These are phyloP conservation scores for Alviniconcha marisindica DNA, from an alignment of 1,140 invertebrate genomes.

Conservation along the genomic window DNA sequence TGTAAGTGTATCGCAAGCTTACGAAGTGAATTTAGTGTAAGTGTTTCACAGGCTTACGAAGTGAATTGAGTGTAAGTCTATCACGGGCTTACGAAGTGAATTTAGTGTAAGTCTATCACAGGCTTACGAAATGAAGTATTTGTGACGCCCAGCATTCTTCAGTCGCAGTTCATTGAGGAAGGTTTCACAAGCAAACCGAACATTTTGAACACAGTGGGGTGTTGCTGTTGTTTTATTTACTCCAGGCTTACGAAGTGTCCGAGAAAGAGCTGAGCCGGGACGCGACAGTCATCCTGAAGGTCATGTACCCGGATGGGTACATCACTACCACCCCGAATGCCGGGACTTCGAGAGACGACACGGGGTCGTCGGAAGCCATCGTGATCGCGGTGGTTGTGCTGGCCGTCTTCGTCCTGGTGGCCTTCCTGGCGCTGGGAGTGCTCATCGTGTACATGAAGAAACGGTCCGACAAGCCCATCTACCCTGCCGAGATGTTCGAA, in stretches of 20 bases:
- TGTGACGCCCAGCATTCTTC: too few relatives aligned
- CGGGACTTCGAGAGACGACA: background rate
- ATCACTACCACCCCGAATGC: background rate
- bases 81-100: too few relatives aligned
- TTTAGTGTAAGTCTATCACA: too few relatives aligned
- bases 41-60: too few relatives aligned
- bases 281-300: background rate
- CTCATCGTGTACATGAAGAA: slow-evolving; percentile 16
- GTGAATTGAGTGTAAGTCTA: too few relatives aligned
- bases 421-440: background rate
- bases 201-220: too few relatives aligned
- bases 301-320: background rate
- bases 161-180: too few relatives aligned
- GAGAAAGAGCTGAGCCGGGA: background rate
- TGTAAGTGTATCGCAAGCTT: too few relatives aligned
- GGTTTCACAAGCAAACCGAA: too few relatives aligned
- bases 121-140: too few relatives aligned
- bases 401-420: background rate
- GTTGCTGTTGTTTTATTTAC: too few relatives aligned
- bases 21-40: too few relatives aligned
- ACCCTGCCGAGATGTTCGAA: background rate
- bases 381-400: background rate
- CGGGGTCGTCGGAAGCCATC: background rate
- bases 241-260: background rate
- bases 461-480: background rate